Conservation (phyloP, 2,888 invertebrate species). For the Ochropleura plecta region DNA sequence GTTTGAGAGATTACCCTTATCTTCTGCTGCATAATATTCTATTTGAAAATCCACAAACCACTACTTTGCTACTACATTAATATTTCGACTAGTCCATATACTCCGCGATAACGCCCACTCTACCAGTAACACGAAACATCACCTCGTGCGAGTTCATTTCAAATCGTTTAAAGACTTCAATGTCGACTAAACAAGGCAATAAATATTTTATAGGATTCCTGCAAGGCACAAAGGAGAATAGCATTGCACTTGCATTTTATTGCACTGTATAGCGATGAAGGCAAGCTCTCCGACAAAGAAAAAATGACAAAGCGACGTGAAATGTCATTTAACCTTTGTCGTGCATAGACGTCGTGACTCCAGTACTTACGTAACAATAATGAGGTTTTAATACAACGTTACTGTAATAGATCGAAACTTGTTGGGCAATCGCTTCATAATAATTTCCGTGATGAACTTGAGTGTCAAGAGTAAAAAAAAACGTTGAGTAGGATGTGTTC, state of each 20-base stretch:
- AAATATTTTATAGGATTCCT: conserved; percentile 68
- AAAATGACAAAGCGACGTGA: conserved; percentile 66
- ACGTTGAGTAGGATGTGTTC: conserved; percentile 21
- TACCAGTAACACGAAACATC: conserved; percentile 21
- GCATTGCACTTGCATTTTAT: conserved; percentile 65
- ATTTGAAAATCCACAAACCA: background rate
- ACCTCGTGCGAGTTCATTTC: conserved; percentile 53
- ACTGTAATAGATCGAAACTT: conserved; percentile 55
- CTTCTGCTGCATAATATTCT: background rate
- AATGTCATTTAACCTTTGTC: conserved; percentile 68
- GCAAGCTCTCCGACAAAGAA: conserved; percentile 49
- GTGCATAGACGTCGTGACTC: conserved; percentile 62
- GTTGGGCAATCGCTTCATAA: conserved; percentile 42
- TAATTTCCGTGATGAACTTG: conserved; percentile 40
- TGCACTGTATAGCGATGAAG: conserved; percentile 55
- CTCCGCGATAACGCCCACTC: background rate
- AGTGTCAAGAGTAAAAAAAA: conserved; percentile 17
- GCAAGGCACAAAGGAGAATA: conserved; percentile 61
- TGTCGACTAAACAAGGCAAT: conserved; percentile 67
- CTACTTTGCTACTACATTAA: background rate
- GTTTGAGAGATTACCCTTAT: conserved; percentile 14
- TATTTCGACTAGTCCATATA: conserved; percentile 6
- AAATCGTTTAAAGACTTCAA: conserved; percentile 60
- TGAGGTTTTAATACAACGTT: conserved; percentile 63
- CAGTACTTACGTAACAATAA: conserved; percentile 61